phyloP scores from a whole-genome alignment of 2,888 invertebrate species.

The Drosophila greeni region DNA sequence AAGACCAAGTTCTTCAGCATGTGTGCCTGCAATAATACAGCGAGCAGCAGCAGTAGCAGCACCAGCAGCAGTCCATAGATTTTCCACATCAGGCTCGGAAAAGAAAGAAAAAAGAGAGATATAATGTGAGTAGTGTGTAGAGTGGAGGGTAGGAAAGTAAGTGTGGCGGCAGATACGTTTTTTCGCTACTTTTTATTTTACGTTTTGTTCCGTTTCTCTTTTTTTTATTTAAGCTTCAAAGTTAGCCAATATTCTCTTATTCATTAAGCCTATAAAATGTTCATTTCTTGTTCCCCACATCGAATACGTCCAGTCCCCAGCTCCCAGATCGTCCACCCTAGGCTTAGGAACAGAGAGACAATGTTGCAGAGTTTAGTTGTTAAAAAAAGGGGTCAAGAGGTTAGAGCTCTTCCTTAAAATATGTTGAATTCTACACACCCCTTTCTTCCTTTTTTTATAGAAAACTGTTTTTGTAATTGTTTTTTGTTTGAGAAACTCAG shows the following conservation, averaged over 20 bases:
- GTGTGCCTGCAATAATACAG: slow-evolving; percentile 42
- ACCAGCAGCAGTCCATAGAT: not conserved
- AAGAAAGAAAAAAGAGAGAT: not conserved
- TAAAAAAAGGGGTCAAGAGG: not conserved
- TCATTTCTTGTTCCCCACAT: not conserved
- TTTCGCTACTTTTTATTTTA: slow-evolving; percentile 1
- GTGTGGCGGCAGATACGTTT: not conserved
- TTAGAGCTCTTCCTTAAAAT: too few species aligned
- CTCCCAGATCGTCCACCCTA: not conserved
- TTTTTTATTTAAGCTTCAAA: not conserved
- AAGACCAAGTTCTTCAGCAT: slow-evolving; percentile 76
- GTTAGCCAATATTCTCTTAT: slow-evolving; percentile 1
- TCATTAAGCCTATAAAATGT: not conserved
- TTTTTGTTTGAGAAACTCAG: not conserved
- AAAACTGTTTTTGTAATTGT: not conserved
- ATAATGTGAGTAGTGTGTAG: not conserved
- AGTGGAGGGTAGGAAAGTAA: not conserved
- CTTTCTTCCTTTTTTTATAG: not conserved
- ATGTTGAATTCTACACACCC: not conserved
- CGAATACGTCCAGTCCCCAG: slow-evolving; percentile 9
- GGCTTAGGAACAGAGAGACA: not conserved
- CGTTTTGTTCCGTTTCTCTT: not conserved
- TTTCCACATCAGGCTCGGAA: not conserved
- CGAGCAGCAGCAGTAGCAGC: not conserved
- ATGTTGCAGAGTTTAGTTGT: not conserved